phyloP scores from a whole-genome alignment of 1,140 invertebrate genomes.

The Lordiphosa collinella region DNA sequence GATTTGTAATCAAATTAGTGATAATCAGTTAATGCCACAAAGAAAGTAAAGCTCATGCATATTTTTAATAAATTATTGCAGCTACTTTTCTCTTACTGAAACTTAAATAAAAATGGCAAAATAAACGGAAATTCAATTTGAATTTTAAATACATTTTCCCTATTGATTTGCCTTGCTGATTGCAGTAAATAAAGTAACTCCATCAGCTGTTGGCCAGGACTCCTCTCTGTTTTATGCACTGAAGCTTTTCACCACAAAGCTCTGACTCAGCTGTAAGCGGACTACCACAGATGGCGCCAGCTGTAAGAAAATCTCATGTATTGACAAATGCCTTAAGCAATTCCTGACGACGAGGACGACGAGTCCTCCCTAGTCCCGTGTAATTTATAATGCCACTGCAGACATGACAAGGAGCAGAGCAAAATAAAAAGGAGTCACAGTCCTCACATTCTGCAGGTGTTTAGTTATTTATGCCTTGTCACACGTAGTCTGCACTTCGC shows the following conservation, averaged over 20 bases:
- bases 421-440: slow-evolving; percentile 21
- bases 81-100: no score
- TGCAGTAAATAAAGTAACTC: slow-evolving; percentile 12
- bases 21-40: slow-evolving; percentile 1
- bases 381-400: slow-evolving; percentile 68
- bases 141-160: slow-evolving; percentile 3
- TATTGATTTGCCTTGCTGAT: slow-evolving; percentile 48
- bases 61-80: no score
- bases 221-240: slow-evolving; percentile 14
- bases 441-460: slow-evolving; percentile 65
- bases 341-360: slow-evolving; percentile 33
- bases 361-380: slow-evolving; percentile 27
- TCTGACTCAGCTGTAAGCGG: not conserved
- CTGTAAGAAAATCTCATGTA: slow-evolving; percentile 29
- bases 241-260: slow-evolving; percentile 65
- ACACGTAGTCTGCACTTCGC: slow-evolving; percentile 49
- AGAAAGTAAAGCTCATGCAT: not conserved
- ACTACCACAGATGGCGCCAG: slow-evolving; percentile 37
- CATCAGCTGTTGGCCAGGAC: slow-evolving; percentile 51
- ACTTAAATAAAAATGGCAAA: no score
- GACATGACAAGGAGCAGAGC: slow-evolving; percentile 35
- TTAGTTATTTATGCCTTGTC: slow-evolving; percentile 77
- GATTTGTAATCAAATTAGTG: slow-evolving; percentile 6
- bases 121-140: no score
- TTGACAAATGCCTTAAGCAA: slow-evolving; percentile 62